Conservation (phyloP, 1,140 invertebrate genomes). For the Platorchestia sp. region DNA sequence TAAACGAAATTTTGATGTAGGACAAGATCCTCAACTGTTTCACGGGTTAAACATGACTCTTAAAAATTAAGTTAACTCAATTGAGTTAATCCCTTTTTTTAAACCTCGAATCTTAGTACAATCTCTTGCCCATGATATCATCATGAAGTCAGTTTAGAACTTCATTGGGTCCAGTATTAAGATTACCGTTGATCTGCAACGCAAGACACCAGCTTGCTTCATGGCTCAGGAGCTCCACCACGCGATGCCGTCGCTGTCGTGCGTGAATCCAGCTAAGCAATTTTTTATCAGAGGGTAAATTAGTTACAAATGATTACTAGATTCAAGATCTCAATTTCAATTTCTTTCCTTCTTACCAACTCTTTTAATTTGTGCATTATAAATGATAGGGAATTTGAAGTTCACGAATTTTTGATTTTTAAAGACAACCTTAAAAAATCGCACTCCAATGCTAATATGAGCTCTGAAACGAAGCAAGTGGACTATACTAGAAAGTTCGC, state of each 20-base stretch:
- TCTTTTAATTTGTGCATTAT: background rate
- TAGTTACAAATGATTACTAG: background rate
- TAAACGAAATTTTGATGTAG: background rate
- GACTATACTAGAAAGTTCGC: background rate
- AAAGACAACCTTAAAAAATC: background rate
- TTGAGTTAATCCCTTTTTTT: background rate
- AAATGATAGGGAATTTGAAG: background rate
- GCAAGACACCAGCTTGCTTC: background rate
- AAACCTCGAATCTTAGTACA: background rate
- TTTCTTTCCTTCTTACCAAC: background rate
- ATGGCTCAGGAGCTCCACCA: background rate
- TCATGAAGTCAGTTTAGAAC: background rate
- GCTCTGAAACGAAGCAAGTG: background rate
- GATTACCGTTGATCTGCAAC: background rate
- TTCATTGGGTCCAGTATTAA: background rate
- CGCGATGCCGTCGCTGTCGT: background rate
- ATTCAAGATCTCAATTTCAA: background rate
- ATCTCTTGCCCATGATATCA: background rate
- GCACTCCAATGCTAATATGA: background rate
- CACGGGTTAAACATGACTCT: background rate
- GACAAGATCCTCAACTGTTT: background rate
- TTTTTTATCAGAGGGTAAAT: background rate
- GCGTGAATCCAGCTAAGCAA: background rate
- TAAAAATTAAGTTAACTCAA: background rate
- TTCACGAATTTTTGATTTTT: background rate